Conservation (phyloP, 2,113 vertebrate genomes). For the Peromyscus californicus region DNA sequence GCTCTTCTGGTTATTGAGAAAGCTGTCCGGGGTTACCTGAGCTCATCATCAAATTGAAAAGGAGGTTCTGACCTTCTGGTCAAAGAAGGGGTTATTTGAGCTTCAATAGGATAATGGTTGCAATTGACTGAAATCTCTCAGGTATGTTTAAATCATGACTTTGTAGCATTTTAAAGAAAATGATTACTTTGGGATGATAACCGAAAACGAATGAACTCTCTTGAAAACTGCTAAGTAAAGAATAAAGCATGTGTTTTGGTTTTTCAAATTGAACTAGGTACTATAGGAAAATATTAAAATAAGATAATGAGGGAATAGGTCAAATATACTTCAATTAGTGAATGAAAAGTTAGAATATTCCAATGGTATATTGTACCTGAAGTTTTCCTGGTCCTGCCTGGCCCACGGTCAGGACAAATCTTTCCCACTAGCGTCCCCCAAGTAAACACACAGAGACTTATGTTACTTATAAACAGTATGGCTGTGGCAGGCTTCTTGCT, state of each 20-base stretch:
- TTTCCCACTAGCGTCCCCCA: too few species aligned
- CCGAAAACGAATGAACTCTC: not conserved
- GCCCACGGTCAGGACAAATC: too few species aligned
- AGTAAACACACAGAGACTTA: too few species aligned
- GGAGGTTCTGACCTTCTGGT: not conserved
- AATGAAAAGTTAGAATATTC: not conserved
- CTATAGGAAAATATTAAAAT: not conserved
- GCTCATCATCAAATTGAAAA: not conserved
- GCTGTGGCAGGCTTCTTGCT: too few species aligned
- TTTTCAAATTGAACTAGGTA: not conserved
- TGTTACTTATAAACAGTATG: too few species aligned
- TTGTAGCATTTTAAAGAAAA: constrained; percentile 43
- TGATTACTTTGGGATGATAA: not conserved
- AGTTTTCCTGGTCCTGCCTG: too few species aligned
- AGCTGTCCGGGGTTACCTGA: not conserved
- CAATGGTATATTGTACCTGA: not conserved
- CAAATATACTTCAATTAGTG: not conserved
- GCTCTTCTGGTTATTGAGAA: not conserved
- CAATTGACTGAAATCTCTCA: constrained; percentile 27
- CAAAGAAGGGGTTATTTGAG: not conserved
- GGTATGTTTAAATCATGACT: not conserved
- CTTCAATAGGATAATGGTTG: not conserved
- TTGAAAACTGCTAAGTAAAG: constrained; percentile 3
- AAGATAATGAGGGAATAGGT: not conserved
- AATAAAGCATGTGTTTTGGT: not conserved